phyloP scores from a whole-genome alignment of 2,888 invertebrate species.

The Ethmia dodecea region DNA sequence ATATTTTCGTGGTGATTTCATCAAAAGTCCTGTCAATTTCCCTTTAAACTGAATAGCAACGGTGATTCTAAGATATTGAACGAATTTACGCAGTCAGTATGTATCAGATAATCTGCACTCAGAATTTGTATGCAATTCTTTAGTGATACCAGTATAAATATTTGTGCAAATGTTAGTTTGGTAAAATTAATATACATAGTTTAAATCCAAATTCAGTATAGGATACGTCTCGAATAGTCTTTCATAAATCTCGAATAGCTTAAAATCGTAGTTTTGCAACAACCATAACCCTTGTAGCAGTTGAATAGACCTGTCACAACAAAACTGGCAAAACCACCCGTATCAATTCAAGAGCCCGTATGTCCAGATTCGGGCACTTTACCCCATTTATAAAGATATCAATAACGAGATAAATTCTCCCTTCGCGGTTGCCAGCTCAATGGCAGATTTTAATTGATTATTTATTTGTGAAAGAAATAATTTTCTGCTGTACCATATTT shows the following conservation, averaged over 20 bases:
- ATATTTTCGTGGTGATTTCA: slow-evolving; percentile 11
- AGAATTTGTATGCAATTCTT: too few species aligned
- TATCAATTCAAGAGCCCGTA: slow-evolving; percentile 65
- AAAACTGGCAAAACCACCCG: slow-evolving; percentile 49
- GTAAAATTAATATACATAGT: too few species aligned
- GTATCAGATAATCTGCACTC: too few species aligned
- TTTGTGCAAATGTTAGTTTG: too few species aligned
- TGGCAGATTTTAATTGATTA: slow-evolving; percentile 64
- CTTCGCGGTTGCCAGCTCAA: slow-evolving; percentile 50
- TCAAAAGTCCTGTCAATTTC: background rate
- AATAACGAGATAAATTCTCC: slow-evolving; percentile 62
- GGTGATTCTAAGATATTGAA: too few species aligned
- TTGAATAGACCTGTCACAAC: slow-evolving; percentile 54
- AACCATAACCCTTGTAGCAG: slow-evolving; percentile 28
- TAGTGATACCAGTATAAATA: too few species aligned
- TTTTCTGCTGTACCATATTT: slow-evolving; percentile 46
- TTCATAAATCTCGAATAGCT: too few species aligned
- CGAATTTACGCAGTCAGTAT: too few species aligned
- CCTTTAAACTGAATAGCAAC: background rate
- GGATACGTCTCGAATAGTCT: too few species aligned
- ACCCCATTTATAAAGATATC: slow-evolving; percentile 72
- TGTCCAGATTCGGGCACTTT: slow-evolving; percentile 62
- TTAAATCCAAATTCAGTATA: too few species aligned
- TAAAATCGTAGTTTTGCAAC: too few species aligned
- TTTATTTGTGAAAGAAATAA: slow-evolving; percentile 62